A percentile compares a stretch with the other conserved stretches of the same genome.
Conservation (phyloP, 2,113 vertebrate genomes). For the Corydoras sp. region DNA sequence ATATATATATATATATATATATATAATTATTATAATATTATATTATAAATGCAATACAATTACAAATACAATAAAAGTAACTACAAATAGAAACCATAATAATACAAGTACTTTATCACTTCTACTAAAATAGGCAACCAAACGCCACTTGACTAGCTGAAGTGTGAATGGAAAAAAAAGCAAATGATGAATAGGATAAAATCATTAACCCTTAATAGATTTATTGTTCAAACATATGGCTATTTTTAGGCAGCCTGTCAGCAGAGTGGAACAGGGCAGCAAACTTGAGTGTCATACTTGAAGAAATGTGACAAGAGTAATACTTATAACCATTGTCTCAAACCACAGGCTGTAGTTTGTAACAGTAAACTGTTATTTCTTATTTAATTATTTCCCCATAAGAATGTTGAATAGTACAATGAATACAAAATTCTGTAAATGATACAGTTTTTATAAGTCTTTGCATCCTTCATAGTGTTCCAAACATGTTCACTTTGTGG, state of each 20-base stretch:
- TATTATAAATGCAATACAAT: no score
- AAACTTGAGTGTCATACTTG: constrained; percentile 11
- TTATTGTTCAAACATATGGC: constrained; percentile 39
- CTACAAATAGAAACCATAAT: background rate
- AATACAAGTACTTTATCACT: constrained; percentile 20
- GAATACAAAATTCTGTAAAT: no score
- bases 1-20: no score
- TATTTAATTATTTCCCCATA: no score
- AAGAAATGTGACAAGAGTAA: constrained; percentile 21
- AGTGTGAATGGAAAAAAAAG: constrained; percentile 16
- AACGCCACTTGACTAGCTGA: background rate
- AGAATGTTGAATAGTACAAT: no score
- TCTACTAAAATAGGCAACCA: constrained; percentile 38
- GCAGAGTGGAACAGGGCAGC: constrained; percentile 6
- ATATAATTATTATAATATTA: no score
- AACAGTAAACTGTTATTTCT: no score
- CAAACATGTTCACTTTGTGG: no score
- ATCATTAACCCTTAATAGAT: constrained; percentile 57
- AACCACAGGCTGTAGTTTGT: no score
- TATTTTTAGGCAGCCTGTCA: constrained; percentile 53
- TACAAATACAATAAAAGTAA: background rate
- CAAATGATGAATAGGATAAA: constrained; percentile 14
- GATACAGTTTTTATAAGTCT: no score
- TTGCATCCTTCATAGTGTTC: no score
- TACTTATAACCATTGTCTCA: no score